phyloP scores from a whole-genome alignment of 2,888 invertebrate species.

The Orgyia antiqua region DNA sequence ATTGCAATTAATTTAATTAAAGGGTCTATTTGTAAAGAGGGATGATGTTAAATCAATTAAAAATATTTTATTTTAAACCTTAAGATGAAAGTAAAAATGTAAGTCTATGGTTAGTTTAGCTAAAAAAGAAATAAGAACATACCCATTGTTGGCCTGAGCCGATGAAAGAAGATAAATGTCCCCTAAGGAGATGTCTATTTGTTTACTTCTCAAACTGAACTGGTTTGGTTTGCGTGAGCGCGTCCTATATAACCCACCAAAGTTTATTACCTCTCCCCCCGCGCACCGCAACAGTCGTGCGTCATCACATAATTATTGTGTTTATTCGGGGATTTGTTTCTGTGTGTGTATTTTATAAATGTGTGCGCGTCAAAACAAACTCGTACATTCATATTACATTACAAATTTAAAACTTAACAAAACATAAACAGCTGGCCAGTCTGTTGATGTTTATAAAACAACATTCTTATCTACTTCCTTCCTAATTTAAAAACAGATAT shows the following conservation, averaged over 20 bases:
- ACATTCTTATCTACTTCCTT: too few relatives aligned
- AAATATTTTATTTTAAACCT: too few relatives aligned
- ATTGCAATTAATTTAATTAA: too few relatives aligned
- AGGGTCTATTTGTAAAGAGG: too few relatives aligned
- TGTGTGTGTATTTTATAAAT: conserved; percentile 20
- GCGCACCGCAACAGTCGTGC: conserved; percentile 47
- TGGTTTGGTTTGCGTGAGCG: conserved; percentile 48
- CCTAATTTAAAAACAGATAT: too few relatives aligned
- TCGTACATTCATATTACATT: conserved; percentile 10
- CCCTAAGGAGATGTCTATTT: conserved; percentile 42
- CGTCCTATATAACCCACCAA: conserved; percentile 60
- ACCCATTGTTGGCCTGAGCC: conserved; percentile 60
- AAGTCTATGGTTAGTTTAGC: too few relatives aligned
- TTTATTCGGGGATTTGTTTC: conserved; percentile 14
- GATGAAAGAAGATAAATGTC: conserved; percentile 29
- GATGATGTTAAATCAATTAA: too few relatives aligned
- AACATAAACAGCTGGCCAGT: too few relatives aligned
- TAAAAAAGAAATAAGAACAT: too few relatives aligned
- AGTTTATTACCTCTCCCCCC: conserved; percentile 31
- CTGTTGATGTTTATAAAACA: too few relatives aligned
- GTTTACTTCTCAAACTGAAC: conserved; percentile 63
- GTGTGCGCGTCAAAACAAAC: conserved; percentile 37
- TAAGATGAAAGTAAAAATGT: too few relatives aligned
- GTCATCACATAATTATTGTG: conserved; percentile 29
- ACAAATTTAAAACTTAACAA: too few relatives aligned